Percentiles rank a stretch among this genome's conserved stretches.
These are phyloP conservation scores for Macrophya alboannulata DNA, from an alignment of 2,888 invertebrate species.

Conservation along the genomic window DNA sequence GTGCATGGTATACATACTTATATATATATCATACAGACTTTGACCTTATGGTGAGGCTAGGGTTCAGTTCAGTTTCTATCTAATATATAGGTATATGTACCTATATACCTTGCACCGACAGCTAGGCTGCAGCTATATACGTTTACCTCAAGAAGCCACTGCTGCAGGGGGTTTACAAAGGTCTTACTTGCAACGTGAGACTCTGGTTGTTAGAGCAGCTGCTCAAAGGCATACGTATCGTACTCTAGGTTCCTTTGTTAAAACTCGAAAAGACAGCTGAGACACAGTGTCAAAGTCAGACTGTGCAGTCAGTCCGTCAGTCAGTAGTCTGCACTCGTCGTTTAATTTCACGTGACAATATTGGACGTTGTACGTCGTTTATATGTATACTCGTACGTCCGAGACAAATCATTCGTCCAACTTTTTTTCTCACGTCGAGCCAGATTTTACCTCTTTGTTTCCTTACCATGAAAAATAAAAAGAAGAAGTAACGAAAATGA, in stretches of 20 bases:
- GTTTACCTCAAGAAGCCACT: constrained; percentile 17
- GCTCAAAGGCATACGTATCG: not conserved
- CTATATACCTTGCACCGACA: not conserved
- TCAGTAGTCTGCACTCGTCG: not conserved
- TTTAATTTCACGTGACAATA: not conserved
- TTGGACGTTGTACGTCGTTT: too few species aligned
- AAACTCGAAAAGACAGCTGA: constrained; percentile 11
- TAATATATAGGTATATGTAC: not conserved
- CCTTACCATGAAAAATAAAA: not conserved
- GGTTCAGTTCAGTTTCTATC: not conserved
- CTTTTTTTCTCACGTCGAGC: too few species aligned
- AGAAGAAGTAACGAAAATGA: too few species aligned
- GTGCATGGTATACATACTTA: not conserved
- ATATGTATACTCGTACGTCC: too few species aligned
- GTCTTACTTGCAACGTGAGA: constrained; percentile 14
- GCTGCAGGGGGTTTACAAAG: not conserved
- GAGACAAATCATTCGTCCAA: too few species aligned
- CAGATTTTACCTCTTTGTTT: too few species aligned
- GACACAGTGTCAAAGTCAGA: not conserved
- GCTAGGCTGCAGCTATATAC: not conserved
- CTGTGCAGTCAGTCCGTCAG: not conserved
- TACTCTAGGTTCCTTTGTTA: constrained; percentile 34
- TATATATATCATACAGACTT: not conserved
- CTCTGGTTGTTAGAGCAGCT: constrained; percentile 2
- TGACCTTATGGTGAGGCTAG: not conserved